A percentile compares a stretch with the other conserved stretches of the same genome.
These are phyloP conservation scores for Macrotrachela quadricornifera DNA, from an alignment of 1,140 invertebrate genomes.

Conservation along the genomic window DNA sequence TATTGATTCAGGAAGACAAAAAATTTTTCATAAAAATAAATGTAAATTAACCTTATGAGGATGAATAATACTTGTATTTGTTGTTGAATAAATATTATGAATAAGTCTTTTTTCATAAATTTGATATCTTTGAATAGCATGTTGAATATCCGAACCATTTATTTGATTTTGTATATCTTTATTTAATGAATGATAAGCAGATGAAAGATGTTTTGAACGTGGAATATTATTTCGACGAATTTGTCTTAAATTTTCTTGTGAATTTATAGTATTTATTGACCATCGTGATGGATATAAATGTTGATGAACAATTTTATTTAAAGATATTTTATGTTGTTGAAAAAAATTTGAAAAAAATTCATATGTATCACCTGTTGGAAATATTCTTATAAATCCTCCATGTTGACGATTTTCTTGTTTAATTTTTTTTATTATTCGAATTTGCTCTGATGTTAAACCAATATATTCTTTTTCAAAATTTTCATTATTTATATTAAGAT, in stretches of 20 bases:
- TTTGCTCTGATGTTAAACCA: slow-evolving; percentile 48
- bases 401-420: slow-evolving; percentile 57
- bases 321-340: no score
- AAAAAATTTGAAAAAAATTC: slow-evolving; percentile 18
- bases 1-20: no score
- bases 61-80: no score
- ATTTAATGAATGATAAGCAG: no score
- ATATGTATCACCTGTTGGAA: slow-evolving; percentile 67
- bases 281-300: background rate
- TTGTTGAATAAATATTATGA: background rate
- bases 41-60: no score
- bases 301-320: background rate
- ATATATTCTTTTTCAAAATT: slow-evolving; percentile 8
- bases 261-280: background rate
- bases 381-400: slow-evolving; percentile 72
- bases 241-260: no score
- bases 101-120: slow-evolving; percentile 4
- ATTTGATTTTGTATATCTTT: no score
- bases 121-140: slow-evolving; percentile 2
- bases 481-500: background rate
- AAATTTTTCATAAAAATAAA: no score
- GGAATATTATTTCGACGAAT: no score
- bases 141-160: background rate
- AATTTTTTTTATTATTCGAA: slow-evolving; percentile 45
- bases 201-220: no score